These are phyloP conservation scores for Trogon melanurus DNA, from an alignment of 2,113 vertebrate genomes.

Conservation along the genomic window DNA sequence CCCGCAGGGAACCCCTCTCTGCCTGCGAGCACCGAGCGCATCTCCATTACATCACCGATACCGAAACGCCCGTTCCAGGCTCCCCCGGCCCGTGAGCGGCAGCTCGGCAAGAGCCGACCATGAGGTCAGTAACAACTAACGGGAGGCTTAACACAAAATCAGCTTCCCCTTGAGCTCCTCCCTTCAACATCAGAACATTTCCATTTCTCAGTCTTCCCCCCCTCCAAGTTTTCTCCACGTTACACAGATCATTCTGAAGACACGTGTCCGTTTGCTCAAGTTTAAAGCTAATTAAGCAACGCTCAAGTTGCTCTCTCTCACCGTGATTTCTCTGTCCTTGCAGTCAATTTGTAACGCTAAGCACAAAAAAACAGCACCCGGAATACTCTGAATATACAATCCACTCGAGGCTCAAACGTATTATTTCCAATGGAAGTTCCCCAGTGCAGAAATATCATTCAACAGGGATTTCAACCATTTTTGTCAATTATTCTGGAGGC, in stretches of 20 bases:
- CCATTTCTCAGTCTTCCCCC: background rate
- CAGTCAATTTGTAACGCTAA: background rate
- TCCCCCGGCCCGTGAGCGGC: background rate
- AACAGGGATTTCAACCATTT: background rate
- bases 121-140: background rate
- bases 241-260: background rate
- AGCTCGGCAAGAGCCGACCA: background rate
- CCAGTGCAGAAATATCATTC: background rate
- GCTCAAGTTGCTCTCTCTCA: background rate
- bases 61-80: background rate
- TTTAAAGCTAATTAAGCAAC: background rate
- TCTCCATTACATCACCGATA: background rate
- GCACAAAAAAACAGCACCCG: background rate
- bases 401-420: background rate
- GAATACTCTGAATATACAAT: background rate
- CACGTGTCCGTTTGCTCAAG: background rate
- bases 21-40: background rate
- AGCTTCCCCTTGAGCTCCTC: background rate
- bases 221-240: background rate
- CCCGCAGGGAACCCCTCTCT: background rate
- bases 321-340: background rate
- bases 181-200: background rate
- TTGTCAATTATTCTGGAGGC: conserved; percentile 1
- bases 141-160: background rate
- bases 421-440: background rate